A percentile compares a stretch with the other conserved stretches of the same genome.
These are phyloP conservation scores for Calypte anna DNA, from an alignment of 2,113 vertebrate species.

Conservation along the genomic window DNA sequence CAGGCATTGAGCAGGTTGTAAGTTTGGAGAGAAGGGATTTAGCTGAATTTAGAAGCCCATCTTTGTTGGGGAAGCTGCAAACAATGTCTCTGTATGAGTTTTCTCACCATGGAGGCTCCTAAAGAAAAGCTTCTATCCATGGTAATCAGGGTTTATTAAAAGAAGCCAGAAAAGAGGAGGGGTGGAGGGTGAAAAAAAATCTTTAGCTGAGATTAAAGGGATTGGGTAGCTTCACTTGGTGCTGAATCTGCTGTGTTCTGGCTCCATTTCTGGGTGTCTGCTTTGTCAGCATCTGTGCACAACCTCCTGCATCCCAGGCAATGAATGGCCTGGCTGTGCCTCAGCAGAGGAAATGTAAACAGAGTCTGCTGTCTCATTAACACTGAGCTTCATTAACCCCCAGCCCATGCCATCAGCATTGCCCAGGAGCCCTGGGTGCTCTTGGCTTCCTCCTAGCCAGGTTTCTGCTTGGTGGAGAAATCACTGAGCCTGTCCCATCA, in stretches of 20 bases:
- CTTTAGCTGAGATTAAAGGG: conserved; percentile 71
- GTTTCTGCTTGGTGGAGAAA: neutral
- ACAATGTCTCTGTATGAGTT: neutral
- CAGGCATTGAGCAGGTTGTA: neutral
- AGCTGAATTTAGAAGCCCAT: neutral
- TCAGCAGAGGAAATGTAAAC: conserved; percentile 32
- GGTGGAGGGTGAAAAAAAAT: neutral
- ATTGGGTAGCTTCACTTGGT: conserved; percentile 63
- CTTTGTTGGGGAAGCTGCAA: conserved; percentile 12
- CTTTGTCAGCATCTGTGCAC: conserved; percentile 29
- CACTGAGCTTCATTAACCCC: neutral
- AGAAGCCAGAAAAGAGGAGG: neutral
- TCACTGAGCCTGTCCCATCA: fast-evolving
- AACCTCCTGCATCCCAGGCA: neutral
- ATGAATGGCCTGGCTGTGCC: neutral
- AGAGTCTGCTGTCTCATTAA: neutral
- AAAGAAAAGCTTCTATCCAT: conserved; percentile 62
- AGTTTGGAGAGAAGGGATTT: neutral
- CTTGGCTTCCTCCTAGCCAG: neutral
- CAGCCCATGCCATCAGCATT: neutral
- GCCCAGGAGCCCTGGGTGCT: neutral
- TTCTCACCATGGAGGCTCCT: neutral
- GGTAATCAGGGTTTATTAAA: conserved; percentile 68
- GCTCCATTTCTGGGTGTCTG: conserved; percentile 26
- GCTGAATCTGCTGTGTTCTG: conserved; percentile 49